These are phyloP conservation scores for Sebastes kiyomatsui DNA, from an alignment of 2,797 vertebrate genomes.

Conservation along the genomic window DNA sequence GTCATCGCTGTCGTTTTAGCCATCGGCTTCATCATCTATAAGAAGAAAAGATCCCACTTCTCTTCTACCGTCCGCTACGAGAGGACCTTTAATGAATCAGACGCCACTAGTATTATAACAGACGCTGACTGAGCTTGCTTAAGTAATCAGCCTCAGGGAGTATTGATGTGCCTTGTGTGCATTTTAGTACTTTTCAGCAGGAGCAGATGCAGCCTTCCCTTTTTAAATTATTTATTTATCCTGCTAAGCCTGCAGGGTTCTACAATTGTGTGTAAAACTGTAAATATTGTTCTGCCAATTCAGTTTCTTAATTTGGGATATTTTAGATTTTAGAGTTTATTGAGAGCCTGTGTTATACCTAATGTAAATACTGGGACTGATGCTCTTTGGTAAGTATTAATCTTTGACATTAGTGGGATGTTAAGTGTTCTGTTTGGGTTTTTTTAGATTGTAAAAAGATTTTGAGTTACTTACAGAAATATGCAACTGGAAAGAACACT, in stretches of 20 bases:
- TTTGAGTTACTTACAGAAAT: constrained; percentile 15
- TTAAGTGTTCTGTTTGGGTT: not conserved
- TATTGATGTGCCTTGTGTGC: constrained; percentile 33
- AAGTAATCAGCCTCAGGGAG: constrained; percentile 38
- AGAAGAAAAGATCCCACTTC: constrained; percentile 72
- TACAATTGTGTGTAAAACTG: constrained; percentile 38
- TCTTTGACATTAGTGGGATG: not conserved
- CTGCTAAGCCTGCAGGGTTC: constrained; percentile 3
- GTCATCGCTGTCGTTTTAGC: constrained; percentile 55
- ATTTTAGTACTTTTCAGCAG: constrained; percentile 34
- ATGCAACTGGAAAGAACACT: constrained; percentile 17
- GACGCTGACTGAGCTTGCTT: constrained; percentile 63
- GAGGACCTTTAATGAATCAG: constrained; percentile 77
- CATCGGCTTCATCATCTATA: constrained; percentile 72
- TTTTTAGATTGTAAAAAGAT: not conserved
- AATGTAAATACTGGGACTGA: constrained; percentile 23
- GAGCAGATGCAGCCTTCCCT: constrained; percentile 14
- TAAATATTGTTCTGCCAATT: constrained; percentile 61
- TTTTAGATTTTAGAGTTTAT: constrained; percentile 30
- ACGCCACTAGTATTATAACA: constrained; percentile 80
- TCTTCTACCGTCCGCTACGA: constrained; percentile 78
- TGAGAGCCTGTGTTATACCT: constrained; percentile 1
- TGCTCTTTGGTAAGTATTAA: not conserved
- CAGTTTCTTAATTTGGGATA: constrained; percentile 53
- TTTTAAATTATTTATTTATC: constrained; percentile 63